These are phyloP conservation scores for Philaethria dido DNA, from an alignment of 2,888 invertebrate genomes.

Conservation along the genomic window DNA sequence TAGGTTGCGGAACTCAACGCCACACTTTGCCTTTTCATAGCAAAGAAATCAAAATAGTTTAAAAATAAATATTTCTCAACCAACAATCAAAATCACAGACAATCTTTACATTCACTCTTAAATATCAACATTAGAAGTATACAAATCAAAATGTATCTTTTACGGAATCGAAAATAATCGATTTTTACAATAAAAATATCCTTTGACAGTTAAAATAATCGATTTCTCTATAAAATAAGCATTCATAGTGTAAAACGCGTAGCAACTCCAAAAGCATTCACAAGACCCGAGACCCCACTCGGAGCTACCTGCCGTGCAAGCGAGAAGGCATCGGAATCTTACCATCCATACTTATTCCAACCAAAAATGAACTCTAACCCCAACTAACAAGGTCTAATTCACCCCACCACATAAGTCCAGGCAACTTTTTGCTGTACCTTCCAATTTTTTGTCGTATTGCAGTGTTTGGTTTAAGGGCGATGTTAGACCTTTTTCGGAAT, in stretches of 20 bases:
- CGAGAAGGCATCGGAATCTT: slow-evolving; percentile 9
- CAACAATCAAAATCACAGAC: no score
- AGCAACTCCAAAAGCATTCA: background rate
- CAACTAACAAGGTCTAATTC: slow-evolving; percentile 1
- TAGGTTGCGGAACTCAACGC: no score
- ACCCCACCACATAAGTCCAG: background rate
- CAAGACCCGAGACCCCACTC: slow-evolving; percentile 3
- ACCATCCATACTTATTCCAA: background rate
- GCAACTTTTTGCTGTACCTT: slow-evolving; percentile 17
- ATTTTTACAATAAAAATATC: no score
- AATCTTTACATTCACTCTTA: no score
- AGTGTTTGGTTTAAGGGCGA: background rate
- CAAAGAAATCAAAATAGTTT: no score
- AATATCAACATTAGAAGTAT: no score
- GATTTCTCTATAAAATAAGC: slow-evolving; percentile 3
- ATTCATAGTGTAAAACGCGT: background rate
- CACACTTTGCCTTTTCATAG: no score
- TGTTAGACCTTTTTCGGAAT: background rate
- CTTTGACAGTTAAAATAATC: background rate
- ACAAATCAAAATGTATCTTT: no score
- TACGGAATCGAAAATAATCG: no score
- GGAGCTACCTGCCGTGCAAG: slow-evolving; percentile 28
- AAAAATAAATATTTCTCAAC: no score
- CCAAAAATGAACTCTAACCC: slow-evolving; percentile 9
- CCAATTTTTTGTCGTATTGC: slow-evolving; percentile 23